Evolutionary conservation across 64 coral and sea anemone species (phyloP), one percentile per base, ranked within the genome.

Genomic region (Montipora foliosa): DNA sequence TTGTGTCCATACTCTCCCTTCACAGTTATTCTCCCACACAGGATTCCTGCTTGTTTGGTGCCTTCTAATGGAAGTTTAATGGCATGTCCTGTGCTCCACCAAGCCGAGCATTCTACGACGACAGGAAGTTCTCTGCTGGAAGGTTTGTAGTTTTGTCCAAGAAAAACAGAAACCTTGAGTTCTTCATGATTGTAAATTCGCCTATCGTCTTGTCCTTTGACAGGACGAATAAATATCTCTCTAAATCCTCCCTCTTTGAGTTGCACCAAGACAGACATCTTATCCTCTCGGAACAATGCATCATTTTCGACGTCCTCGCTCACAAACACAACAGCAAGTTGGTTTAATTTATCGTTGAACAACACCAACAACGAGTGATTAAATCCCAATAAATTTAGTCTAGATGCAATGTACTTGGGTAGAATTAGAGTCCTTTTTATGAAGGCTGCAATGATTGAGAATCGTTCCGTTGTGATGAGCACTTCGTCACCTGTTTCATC

Each of bases 21-120:
- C 37, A 68, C 48, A 61, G 47, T n/a, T 49, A 75, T 61, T 48
- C 45, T 60, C 57, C 66, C 74, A 24, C 90, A 91, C 50, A 58
- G 51, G 70, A 92, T 75, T 58, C 37, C 53, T 70, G 5, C 69
- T 9, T 83, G 49, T 47, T 76, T 61, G 21, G 58, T 62, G 20
- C 60, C 6, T 10, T 88, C 82, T 17, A 87, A 60, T 44, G 29
- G 58, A 12, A 87, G 76, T 82, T 87, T 88, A 3, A 93, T 4
- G 17, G 49, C 57, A 0, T 93, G 46, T n/a, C 91, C 91, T 2
- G 83, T 93, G 76, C 53, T 93, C 46, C 91, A 84, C 91, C 91
- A 87, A 13, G 87, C 24, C 15, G 37, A 48, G 11, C 83, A 78
- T 0, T 93, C 91, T 4, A 93, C 91, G 16, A 8, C 4, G 47